Percentiles rank a stretch among this genome's conserved stretches.
Evolutionary conservation across 2,113 vertebrate genomes (phyloP).

Genomic region (Peromyscus leucopus): DNA sequence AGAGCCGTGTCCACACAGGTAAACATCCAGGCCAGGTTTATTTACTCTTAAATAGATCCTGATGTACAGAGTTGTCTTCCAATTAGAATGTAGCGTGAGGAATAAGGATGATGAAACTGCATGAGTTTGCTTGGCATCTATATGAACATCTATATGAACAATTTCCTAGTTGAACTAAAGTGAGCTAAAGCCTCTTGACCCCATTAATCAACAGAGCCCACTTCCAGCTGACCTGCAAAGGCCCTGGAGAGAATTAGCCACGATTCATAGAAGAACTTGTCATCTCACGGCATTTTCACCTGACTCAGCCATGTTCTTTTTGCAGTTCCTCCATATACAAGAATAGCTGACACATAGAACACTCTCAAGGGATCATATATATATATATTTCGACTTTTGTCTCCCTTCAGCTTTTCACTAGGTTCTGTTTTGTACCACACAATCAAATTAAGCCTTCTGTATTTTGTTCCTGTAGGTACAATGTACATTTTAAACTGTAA

Average conservation of each 20-base stretch:
- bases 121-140: not conserved
- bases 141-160: not conserved
- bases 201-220: not conserved
- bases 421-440: not conserved
- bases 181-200: not conserved
- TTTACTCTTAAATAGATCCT: not conserved
- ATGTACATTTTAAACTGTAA: slow-evolving; percentile 31
- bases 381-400: not conserved
- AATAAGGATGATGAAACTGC: not conserved
- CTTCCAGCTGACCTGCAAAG: not conserved
- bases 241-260: not conserved
- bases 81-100: not conserved
- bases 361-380: not conserved
- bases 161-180: not conserved
- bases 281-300: not conserved
- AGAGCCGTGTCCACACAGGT: not conserved
- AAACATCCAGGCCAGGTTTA: not conserved
- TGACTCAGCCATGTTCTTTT: not conserved
- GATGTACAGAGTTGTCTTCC: not conserved
- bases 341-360: not conserved
- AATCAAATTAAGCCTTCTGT: not conserved
- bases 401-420: not conserved
- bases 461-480: not conserved
- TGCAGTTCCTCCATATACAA: not conserved
- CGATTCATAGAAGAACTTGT: not conserved